Evolutionary conservation across 2,797 vertebrate genomes (phyloP).

Genomic region (Dipus sagitta): DNA sequence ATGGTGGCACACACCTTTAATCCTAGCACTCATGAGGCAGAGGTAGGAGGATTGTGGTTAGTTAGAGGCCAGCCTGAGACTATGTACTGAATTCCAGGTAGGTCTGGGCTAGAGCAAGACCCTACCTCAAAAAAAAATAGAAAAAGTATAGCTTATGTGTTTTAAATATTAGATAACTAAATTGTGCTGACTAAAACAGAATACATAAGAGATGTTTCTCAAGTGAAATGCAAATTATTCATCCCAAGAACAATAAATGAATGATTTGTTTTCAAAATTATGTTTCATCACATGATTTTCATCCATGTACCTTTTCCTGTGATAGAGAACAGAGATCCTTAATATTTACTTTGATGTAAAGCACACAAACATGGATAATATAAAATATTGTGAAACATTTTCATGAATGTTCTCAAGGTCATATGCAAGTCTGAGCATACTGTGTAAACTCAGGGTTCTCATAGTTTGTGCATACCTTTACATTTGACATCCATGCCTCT

Average conservation of each 20-base stretch:
- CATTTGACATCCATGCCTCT: neutral
- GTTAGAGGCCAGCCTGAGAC: no score
- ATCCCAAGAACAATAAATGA: neutral
- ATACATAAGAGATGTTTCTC: neutral
- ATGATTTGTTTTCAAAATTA: neutral
- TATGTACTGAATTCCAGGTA: no score
- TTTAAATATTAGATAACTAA: neutral
- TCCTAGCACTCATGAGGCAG: no score
- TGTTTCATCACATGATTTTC: neutral
- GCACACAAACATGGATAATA: neutral
- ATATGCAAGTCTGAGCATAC: neutral
- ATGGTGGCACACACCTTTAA: no score
- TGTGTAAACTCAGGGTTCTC: neutral
- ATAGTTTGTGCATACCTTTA: neutral
- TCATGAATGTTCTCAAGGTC: neutral
- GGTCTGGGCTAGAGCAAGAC: no score
- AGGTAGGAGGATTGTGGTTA: no score
- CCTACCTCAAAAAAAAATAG: no score
- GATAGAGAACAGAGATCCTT: neutral
- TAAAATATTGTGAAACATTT: neutral
- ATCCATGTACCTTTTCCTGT: neutral
- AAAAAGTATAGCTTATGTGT: neutral
- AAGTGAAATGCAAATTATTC: neutral
- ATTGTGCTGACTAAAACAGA: neutral
- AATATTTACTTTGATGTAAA: neutral